Evolutionary conservation across 2,888 invertebrate genomes (phyloP).

Genomic region (Tinea semifulvella): DNA sequence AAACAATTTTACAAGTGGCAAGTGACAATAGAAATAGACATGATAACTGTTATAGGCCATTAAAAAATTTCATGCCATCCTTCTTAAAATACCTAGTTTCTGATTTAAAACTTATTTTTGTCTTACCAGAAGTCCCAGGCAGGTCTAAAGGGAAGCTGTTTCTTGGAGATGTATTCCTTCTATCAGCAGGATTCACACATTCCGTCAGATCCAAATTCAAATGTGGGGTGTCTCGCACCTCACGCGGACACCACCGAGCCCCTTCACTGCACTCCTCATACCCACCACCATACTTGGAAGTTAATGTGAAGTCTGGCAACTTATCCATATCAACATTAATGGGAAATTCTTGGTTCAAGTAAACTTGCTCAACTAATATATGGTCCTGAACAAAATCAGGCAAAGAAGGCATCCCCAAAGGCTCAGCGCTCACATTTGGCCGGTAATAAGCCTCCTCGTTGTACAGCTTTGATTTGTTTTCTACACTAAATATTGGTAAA

Average conservation of each 20-base stretch:
- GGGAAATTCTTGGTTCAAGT: conserved; percentile 64
- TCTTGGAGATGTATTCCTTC: conserved; percentile 51
- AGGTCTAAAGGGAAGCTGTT: conserved; percentile 54
- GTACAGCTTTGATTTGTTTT: conserved; percentile 61
- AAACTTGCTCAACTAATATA: conserved; percentile 81
- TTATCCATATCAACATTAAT: conserved; percentile 70
- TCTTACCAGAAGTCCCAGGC: conserved; percentile 53
- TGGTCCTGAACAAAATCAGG: conserved; percentile 93
- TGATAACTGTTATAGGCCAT: too few relatives aligned
- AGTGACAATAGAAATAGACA: too few relatives aligned
- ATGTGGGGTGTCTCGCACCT: conserved; percentile 43
- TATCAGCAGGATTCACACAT: conserved; percentile 53
- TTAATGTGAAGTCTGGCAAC: conserved; percentile 74
- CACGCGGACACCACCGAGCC: conserved; percentile 39
- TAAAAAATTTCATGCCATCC: too few relatives aligned
- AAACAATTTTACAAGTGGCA: too few relatives aligned
- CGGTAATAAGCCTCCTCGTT: conserved; percentile 48
- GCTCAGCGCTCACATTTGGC: conserved; percentile 53
- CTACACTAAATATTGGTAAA: conserved; percentile 57
- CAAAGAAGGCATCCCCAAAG: conserved; percentile 69
- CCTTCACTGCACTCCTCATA: conserved; percentile 39
- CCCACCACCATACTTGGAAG: conserved; percentile 53
- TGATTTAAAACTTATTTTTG: too few relatives aligned
- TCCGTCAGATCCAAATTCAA: conserved; percentile 56
- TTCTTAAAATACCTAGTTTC: too few relatives aligned